Conservation (phyloP, 1,140 invertebrate species). For the Rhynchophorus ferrugineus region DNA sequence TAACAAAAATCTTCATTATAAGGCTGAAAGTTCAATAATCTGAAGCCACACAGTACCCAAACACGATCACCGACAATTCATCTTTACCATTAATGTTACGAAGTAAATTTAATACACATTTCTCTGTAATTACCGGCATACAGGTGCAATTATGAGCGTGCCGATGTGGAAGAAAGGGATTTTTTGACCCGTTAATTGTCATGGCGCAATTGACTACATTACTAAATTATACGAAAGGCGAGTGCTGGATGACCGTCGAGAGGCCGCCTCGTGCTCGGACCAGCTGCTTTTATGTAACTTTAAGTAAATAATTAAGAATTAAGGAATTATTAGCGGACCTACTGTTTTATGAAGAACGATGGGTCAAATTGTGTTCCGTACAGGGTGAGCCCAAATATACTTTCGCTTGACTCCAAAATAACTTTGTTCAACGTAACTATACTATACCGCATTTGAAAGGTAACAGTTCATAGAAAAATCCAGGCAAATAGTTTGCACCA, state of each 20-base stretch:
- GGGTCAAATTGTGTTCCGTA: not conserved
- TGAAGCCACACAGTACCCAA: too few species aligned
- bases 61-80: too few species aligned
- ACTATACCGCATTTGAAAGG: too few species aligned
- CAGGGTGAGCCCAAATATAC: too few species aligned
- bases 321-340: conserved; percentile 2
- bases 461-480: too few species aligned
- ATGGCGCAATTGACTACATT: conserved; percentile 1
- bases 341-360: not conserved
- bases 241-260: conserved; percentile 4
- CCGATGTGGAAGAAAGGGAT: not conserved
- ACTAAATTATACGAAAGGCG: not conserved
- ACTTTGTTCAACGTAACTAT: too few species aligned
- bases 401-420: too few species aligned
- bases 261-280: not conserved
- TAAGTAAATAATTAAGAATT: conserved; percentile 3
- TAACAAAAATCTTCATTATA: too few species aligned
- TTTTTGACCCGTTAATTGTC: not conserved
- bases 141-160: not conserved
- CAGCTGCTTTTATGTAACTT: conserved; percentile 12
- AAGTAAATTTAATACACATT: too few species aligned
- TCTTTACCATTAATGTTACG: too few species aligned
- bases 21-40: too few species aligned
- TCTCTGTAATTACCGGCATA: not conserved
- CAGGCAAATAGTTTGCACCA: too few species aligned